A percentile compares a stretch with the other conserved stretches of the same genome.
Conservation (phyloP, 2,888 invertebrate genomes). For the Alcis repandata region DNA sequence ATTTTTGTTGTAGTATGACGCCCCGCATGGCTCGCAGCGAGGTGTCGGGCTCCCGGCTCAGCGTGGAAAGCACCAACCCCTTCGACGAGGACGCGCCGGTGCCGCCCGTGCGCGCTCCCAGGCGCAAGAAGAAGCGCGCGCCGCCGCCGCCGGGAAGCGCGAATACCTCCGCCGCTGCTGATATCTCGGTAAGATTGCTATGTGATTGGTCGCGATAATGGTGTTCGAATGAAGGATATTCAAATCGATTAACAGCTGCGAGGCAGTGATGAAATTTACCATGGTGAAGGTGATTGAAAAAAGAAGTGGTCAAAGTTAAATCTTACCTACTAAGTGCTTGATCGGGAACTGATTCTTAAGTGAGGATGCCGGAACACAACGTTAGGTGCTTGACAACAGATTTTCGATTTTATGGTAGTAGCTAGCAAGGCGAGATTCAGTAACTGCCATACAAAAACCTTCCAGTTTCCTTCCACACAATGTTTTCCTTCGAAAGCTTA, state of each 20-base stretch:
- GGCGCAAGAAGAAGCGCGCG: conserved; percentile 89
- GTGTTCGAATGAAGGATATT: background rate
- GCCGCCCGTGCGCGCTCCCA: conserved; percentile 83
- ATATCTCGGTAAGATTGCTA: conserved; percentile 61
- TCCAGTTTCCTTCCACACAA: too few species aligned
- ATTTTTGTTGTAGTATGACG: conserved; percentile 61
- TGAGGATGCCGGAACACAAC: too few species aligned
- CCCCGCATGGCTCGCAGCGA: conserved; percentile 81
- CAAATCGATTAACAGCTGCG: too few species aligned
- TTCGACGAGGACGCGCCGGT: conserved; percentile 84
- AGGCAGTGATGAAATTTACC: background rate
- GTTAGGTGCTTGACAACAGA: too few species aligned
- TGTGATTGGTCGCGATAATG: background rate
- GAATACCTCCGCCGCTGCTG: conserved; percentile 49
- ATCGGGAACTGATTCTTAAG: too few species aligned
- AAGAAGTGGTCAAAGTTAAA: background rate
- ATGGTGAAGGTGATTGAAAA: too few species aligned
- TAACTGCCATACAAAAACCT: too few species aligned
- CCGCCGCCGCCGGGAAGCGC: conserved; percentile 77
- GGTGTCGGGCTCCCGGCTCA: conserved; percentile 84
- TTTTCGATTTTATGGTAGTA: too few species aligned
- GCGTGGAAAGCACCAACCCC: conserved; percentile 87
- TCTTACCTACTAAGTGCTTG: too few species aligned
- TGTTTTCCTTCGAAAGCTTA: too few species aligned
- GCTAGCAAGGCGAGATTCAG: too few species aligned